Base-by-base conservation (phyloP, 35 echinoderm and acorn worm species). In the Lytechinus variegatus region DNA sequence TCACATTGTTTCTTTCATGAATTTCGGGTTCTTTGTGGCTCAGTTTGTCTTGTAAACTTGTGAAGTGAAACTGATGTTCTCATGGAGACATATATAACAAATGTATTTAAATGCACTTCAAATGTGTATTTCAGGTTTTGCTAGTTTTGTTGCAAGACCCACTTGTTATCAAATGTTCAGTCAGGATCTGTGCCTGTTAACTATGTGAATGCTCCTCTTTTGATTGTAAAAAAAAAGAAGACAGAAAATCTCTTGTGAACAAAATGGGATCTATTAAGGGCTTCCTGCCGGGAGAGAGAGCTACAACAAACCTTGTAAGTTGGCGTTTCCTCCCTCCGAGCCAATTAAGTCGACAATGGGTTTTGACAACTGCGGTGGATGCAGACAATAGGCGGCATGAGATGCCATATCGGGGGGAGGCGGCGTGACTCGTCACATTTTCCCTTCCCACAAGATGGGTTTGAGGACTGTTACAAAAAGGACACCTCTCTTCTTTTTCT, bases 311-410 rank as follows among this genome's bases (percentile, higher is more conserved):
- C 88, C 88, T 90, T 90, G 88, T 93, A 93, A 93, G 53, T 93
- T 93, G 92, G 28, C 92, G 54, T 57, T 93, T 93, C 92, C 92
- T 93, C 92, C 54, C 54, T 57, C n/a, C 53, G 55, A 57, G n/a
- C n/a, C 53, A 93, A 93, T 93, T 93, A 93, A 10, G 11, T 16
- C 52, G 27, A 93, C 92, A 93, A 93, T 93, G 53, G 54, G 92
- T 27, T 93, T 27, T 27, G 53, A 93, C 92, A 93, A 54, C 54
- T 93, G 92, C 8, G 54, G 55, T 13, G 21, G 16, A 54, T 55
- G 16, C 53, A 93, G 92, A 93, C 92, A 93, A 93, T 93, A 57
- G 92, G 13, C n/a, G 54, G 89, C 54, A 54, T 53, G 89, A 91
- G 89, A 52, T 91, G 44, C 44, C 54, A 91, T 33, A 14, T 91